These are phyloP conservation scores for Moxostoma hubbsi DNA, from an alignment of 2,797 vertebrate species.

Conservation along the genomic window DNA sequence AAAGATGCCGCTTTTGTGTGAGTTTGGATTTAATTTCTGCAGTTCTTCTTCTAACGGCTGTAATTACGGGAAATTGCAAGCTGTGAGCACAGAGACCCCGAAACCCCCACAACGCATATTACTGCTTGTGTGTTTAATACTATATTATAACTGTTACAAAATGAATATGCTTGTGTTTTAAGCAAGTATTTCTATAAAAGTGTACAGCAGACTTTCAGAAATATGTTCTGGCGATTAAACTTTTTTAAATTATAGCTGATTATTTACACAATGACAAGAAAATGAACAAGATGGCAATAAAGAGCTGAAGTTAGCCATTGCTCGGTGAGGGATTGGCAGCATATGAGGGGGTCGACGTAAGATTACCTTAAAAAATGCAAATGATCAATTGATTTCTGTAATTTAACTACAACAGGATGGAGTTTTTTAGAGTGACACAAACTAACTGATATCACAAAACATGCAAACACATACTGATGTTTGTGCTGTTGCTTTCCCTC, in stretches of 20 bases:
- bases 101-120: constrained; percentile 16
- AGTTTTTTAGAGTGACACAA: no score
- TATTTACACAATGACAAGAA: background rate
- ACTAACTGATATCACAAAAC: background rate
- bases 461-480: background rate
- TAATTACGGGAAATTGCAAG: constrained; percentile 32
- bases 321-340: background rate
- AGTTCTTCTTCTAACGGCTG: constrained; percentile 2
- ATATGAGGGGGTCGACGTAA: no score
- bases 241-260: background rate
- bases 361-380: no score
- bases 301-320: background rate
- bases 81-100: constrained; percentile 11
- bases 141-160: background rate
- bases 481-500: background rate
- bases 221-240: background rate
- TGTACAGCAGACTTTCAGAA: background rate
- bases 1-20: constrained; percentile 36
- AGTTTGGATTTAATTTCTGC: constrained; percentile 38
- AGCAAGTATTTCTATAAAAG: background rate
- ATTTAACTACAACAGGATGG: no score
- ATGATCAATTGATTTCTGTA: no score
- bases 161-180: background rate
- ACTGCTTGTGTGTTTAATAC: background rate
- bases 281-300: background rate